Base-by-base conservation (phyloP, 2,888 invertebrate species). In the Callimorpha dominula region DNA sequence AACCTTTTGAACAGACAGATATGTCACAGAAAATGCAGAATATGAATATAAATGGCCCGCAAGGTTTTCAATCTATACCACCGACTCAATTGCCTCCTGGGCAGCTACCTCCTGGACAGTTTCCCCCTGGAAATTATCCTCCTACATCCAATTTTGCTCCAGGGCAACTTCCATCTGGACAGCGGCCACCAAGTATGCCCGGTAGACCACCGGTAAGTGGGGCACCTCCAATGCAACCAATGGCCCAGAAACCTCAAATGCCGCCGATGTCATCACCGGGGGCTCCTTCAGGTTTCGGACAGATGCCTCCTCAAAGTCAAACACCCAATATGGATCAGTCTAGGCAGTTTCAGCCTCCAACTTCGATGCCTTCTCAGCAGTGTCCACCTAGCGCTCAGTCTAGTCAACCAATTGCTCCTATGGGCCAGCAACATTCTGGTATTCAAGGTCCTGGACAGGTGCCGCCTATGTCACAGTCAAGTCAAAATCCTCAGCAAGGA, bases 21-120 rank as follows among this genome's bases (percentile, higher is more conserved):
- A 92, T 96, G 89, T 86, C 94, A 12, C 94, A 95, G 76, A 96
- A 96, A 78, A 94, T 96, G 93, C 94, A 96, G 72, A 92, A 86
- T 66, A 93, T 96, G 90, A 95, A 89, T 80, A 79, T 95, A 66
- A 95, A 94, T 84, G 93, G 94, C 1, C 90, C 93, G 12, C 93
- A 91, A 80, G 91, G 91, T 6, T 88, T 88, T 63, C 85, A 87
- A 31, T 84, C 87, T 65, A 90, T 94, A 72, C 93, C 95, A 42
- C 77, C 91, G n/a, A 87, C 92, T 46, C 95, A 95, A 78, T 81
- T 95, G 71, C 88, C 91, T 11, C 91, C 92, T 20, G 91, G 90
- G 11, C 90, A 91, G 75, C 79, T 94, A 66, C 88, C 91, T 8
- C 89, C 92, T 20, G 91, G 90, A 5, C 89, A 90, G 76, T 89